Conservation (phyloP, 2,113 vertebrate genomes). For the Rafetus swinhoei region DNA sequence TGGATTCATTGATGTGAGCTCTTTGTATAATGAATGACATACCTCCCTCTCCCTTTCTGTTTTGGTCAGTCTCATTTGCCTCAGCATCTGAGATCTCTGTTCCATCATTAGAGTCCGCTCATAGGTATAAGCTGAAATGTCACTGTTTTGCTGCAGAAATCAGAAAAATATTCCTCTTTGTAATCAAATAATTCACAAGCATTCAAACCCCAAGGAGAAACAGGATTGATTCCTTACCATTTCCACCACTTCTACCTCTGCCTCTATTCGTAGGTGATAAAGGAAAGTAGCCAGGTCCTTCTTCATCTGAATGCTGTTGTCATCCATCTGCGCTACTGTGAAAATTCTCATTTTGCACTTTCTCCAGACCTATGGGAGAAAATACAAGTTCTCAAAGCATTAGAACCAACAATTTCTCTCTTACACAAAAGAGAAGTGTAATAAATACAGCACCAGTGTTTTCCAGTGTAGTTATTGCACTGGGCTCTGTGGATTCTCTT, state of each 20-base stretch:
- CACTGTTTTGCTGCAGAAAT: slow-evolving; percentile 89
- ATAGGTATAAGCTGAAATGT: slow-evolving; percentile 98
- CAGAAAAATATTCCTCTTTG: not conserved
- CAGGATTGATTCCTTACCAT: slow-evolving; percentile 83
- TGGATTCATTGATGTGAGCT: not conserved
- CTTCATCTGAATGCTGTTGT: slow-evolving; percentile 99
- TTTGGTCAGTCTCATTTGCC: slow-evolving; percentile 96
- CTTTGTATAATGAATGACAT: slow-evolving; percentile 31
- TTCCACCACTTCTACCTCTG: slow-evolving; percentile 98
- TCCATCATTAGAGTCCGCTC: slow-evolving; percentile 99
- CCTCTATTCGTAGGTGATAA: slow-evolving; percentile 96
- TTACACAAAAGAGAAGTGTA: not conserved
- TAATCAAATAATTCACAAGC: not conserved
- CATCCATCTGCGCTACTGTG: slow-evolving; percentile 98
- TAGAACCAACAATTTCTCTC: not conserved
- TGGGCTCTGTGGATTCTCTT: not conserved
- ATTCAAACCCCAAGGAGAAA: not conserved
- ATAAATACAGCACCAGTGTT: not conserved
- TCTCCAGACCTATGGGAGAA: slow-evolving; percentile 88
- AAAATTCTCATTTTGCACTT: slow-evolving; percentile 98
- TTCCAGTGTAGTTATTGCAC: not conserved
- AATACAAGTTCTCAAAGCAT: not conserved
- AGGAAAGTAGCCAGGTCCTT: slow-evolving; percentile 95
- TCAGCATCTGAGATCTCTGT: slow-evolving; percentile 97
- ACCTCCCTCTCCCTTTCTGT: slow-evolving; percentile 95